Evolutionary conservation across 2,888 invertebrate species (phyloP).

Genomic region (Cybosia mesomella): DNA sequence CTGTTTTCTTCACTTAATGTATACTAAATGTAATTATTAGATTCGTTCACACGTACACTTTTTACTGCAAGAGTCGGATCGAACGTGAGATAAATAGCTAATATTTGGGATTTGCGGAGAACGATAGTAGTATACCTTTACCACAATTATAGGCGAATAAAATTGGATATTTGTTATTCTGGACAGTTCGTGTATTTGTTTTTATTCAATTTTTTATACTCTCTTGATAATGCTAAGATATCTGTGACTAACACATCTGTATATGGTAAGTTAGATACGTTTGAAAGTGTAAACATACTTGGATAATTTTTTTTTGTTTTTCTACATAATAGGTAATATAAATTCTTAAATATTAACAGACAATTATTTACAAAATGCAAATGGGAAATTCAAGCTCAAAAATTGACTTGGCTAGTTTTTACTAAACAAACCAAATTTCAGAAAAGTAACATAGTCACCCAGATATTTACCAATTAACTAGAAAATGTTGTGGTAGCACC

Average conservation of each 20-base stretch:
- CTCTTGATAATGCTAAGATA: too few species aligned
- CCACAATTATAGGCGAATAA: slow-evolving; percentile 28
- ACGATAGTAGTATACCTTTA: slow-evolving; percentile 36
- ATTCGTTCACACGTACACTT: slow-evolving; percentile 50
- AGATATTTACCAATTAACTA: too few species aligned
- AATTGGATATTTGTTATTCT: background rate
- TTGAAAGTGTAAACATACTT: too few species aligned
- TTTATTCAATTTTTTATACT: background rate
- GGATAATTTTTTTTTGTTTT: too few species aligned
- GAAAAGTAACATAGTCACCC: too few species aligned
- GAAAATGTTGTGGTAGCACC: too few species aligned
- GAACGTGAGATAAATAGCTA: slow-evolving; percentile 54
- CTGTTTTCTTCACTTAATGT: slow-evolving; percentile 23
- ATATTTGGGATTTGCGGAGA: slow-evolving; percentile 44
- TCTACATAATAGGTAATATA: too few species aligned
- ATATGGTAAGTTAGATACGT: background rate
- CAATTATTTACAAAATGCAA: too few species aligned
- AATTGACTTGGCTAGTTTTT: too few species aligned
- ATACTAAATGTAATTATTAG: slow-evolving; percentile 49
- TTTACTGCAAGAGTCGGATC: slow-evolving; percentile 48
- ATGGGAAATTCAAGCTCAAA: too few species aligned
- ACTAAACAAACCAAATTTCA: too few species aligned
- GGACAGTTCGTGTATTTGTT: background rate
- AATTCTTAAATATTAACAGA: too few species aligned
- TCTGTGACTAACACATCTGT: background rate